Base-by-base conservation (phyloP, 1,140 invertebrate species). In the Monochamus saltuarius region DNA sequence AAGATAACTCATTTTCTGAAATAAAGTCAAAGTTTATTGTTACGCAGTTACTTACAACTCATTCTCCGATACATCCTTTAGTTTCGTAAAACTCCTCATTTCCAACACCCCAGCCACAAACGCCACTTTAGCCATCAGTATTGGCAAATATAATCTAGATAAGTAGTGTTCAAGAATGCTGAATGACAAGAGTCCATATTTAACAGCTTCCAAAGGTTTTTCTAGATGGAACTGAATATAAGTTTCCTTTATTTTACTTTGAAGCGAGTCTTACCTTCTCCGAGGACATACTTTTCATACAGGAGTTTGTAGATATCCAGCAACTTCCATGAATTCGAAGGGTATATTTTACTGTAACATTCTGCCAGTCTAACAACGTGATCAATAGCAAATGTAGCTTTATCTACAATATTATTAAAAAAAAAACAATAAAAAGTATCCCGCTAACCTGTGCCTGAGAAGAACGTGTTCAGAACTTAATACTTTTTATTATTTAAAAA, bases 41-140 rank as follows among this genome's bases (percentile, higher is more conserved):
- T n/a, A n/a, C n/a, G n/a, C n/a, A n/a, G n/a, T 52, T 40, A 56
- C 54, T 56, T 22, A 56, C 54, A 56, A 36, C 35, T 56, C 40
- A 10, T 45, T 22, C 17, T 13, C 16, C 2, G 42, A 11, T 7
- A 56, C 9, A 8, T 10, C 6, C 17, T 34, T 10, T 11, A 22
- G 13, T 34, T 42, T 13, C 13, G n/a, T 13, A 42, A 40, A 42
- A 11, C 8, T 9, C 19, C 22, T 14, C 2, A 4, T 55, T 10
- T 55, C 13, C n/a, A 40, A 7, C 2, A 42, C 36, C 3, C 14
- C 7, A 14, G 14, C 10, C 8, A 56, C 10, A 35, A 56, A 56
- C 35, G 1, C 16, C 0, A 56, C 1, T 37, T 56, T 56, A 1
- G 34, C 39, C 10, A 16, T 17, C 22, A 56, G 16, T 7, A 56